phyloP scores from a whole-genome alignment of 1,140 invertebrate genomes.

The Chironomus tepperi region DNA sequence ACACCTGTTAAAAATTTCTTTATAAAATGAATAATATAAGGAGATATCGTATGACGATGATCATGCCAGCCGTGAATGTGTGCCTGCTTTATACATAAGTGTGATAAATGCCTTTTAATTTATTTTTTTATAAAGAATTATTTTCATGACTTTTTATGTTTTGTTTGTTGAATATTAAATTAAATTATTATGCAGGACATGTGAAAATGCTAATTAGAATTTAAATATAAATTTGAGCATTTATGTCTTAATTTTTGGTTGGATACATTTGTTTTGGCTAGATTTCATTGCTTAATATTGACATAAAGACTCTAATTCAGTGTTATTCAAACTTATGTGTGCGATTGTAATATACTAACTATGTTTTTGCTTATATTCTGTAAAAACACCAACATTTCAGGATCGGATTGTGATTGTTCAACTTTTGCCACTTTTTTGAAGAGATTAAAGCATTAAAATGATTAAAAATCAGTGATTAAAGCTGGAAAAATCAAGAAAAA shows the following conservation, averaged over 20 bases:
- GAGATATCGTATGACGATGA: not conserved
- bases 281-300: no score
- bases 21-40: not conserved
- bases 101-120: slow-evolving; percentile 1
- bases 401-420: no score
- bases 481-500: no score
- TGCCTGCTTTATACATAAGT: not conserved
- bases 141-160: not conserved
- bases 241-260: not conserved
- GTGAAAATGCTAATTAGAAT: not conserved
- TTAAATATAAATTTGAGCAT: no score
- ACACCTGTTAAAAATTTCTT: not conserved
- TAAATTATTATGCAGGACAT: not conserved
- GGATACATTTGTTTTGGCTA: not conserved
- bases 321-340: no score
- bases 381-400: no score
- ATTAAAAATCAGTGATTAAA: no score
- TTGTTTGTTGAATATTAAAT: not conserved
- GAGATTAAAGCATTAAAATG: no score
- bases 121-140: not conserved
- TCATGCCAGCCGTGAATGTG: not conserved
- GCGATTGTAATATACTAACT: no score
- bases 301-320: no score
- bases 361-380: no score
- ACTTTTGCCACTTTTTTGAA: no score